Evolutionary conservation across 2,888 invertebrate species (phyloP), one percentile per base, ranked within the genome.

Genomic region (Xylota segnis): DNA sequence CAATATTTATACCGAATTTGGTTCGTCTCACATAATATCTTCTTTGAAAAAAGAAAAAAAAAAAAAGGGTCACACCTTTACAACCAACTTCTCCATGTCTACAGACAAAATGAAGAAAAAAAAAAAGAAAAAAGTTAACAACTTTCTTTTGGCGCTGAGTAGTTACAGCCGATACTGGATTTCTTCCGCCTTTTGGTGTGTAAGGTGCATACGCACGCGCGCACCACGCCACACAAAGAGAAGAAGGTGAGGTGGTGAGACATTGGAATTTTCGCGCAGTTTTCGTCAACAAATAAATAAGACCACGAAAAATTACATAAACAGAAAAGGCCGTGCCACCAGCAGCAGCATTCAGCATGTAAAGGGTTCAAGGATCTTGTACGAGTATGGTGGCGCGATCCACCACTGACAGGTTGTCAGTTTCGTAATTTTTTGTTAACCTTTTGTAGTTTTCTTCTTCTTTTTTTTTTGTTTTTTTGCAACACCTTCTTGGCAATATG

Each of bases 111-210:
- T 14, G 23, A 54, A 56, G 61, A 65, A 32, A 37, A 47, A 54
- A 50, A 65, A 56, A 65, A 43, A 78, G n/a, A n/a, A n/a, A n/a
- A 61, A 63, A 79, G 9, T 84, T 75, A 79, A 84, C 84, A 84
- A 84, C 84, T 84, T 84, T 84, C 84, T 84, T 84, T 84, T 70
- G 84, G 70, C 63, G 74, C 58, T 63, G 50, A 79, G 70, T 63
- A 66, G 50, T 23, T 23, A 23, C 74, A 2, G 16, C 40, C 68
- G 23, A 71, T 59, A 59, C 47, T 78, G 74, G 58, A 70, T 79
- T 79, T 75, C 70, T 79, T 84, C 75, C 74, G 79, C 70, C 34
- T 56, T 47, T 63, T 40, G 9, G 43, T n/a, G 40, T 37, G 54
- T 45, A 34, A 50, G 70, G 70, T 78, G 77, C 70, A 78, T 29